A percentile compares a stretch with the other conserved stretches of the same genome.
Conservation (phyloP, 2,888 invertebrate genomes). For the Drosophila mulleri region DNA sequence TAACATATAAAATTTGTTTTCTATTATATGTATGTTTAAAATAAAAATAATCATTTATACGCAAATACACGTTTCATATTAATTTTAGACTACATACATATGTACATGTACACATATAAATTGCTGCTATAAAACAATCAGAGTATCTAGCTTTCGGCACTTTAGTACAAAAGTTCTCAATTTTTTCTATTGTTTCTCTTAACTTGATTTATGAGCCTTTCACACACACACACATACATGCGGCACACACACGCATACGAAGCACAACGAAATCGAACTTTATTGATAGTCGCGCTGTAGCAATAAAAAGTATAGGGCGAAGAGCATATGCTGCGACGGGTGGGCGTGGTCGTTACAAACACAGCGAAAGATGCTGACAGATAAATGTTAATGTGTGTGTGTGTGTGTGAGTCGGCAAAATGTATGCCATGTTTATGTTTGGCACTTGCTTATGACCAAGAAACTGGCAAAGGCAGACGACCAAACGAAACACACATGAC, state of each 20-base stretch:
- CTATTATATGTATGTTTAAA: background rate
- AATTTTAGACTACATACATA: background rate
- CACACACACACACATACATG: slow-evolving; percentile 24
- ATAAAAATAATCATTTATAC: background rate
- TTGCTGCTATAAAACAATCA: background rate
- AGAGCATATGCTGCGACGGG: slow-evolving; percentile 12
- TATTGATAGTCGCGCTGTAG: slow-evolving; percentile 69
- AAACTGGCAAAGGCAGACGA: slow-evolving; percentile 30
- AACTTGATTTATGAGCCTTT: slow-evolving; percentile 66
- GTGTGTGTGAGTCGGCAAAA: slow-evolving; percentile 22
- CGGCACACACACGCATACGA: slow-evolving; percentile 22
- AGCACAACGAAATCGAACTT: slow-evolving; percentile 61
- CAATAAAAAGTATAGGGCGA: slow-evolving; percentile 52
- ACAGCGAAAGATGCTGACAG: slow-evolving; percentile 56
- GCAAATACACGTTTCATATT: background rate
- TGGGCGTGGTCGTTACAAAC: slow-evolving; percentile 18
- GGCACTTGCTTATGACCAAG: slow-evolving; percentile 55
- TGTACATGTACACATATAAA: background rate
- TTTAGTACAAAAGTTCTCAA: background rate
- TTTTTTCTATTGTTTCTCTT: slow-evolving; percentile 58
- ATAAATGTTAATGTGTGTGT: slow-evolving; percentile 26
- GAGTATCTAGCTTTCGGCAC: slow-evolving; percentile 13
- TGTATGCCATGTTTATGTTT: slow-evolving; percentile 61
- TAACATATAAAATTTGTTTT: background rate
- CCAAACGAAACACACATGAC: slow-evolving; percentile 5